phyloP scores from a whole-genome alignment of 2,113 vertebrate species.

The Pygathrix nemaeus region DNA sequence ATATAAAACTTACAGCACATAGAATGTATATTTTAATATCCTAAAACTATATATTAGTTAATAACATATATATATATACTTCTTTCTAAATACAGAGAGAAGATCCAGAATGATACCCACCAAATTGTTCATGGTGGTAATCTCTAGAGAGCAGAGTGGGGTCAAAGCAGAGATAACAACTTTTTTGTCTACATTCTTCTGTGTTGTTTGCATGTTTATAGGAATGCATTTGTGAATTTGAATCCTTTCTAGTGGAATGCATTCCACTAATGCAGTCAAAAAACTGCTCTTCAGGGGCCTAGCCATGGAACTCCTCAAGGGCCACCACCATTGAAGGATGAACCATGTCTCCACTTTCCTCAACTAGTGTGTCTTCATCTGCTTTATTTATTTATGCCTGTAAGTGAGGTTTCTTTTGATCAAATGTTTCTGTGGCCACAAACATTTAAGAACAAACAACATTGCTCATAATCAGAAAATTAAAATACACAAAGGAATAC shows the following conservation, averaged over 20 bases:
- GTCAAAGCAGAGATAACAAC: neutral
- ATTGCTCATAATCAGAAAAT: constrained; percentile 35
- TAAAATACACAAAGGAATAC: constrained; percentile 49
- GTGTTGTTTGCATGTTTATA: neutral
- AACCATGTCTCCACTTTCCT: neutral
- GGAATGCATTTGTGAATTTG: neutral
- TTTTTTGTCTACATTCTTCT: neutral
- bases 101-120: neutral
- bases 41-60: neutral
- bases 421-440: neutral
- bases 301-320: neutral
- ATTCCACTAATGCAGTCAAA: neutral
- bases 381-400: neutral
- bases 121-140: neutral
- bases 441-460: neutral
- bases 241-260: neutral
- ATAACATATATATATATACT: neutral
- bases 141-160: neutral
- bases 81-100: neutral
- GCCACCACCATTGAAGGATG: neutral
- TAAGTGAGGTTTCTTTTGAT: neutral
- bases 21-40: neutral
- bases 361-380: neutral
- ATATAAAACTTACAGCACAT: neutral
- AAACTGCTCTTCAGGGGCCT: neutral